A percentile compares a stretch with the other conserved stretches of the same genome.
Conservation (phyloP, 2,797 vertebrate genomes). For the Nyctalus aviator region DNA sequence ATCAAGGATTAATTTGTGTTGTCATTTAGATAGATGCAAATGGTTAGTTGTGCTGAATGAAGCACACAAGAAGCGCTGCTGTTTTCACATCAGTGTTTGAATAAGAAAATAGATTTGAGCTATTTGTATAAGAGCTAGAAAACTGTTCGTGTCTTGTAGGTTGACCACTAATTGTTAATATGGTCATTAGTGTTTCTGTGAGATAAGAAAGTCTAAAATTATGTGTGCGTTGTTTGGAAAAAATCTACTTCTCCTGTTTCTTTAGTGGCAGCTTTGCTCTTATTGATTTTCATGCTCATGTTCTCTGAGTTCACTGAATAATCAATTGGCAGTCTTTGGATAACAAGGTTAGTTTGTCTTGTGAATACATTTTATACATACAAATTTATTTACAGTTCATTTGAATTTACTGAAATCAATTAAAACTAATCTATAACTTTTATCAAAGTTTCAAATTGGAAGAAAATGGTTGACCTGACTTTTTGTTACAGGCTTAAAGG, state of each 20-base stretch:
- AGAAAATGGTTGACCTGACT: background rate
- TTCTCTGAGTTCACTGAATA: constrained; percentile 23
- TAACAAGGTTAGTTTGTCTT: constrained; percentile 45
- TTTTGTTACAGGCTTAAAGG: constrained; percentile 41
- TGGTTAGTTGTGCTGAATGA: constrained; percentile 47
- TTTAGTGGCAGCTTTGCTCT: background rate
- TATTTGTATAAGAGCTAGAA: constrained; percentile 46
- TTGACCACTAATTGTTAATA: constrained; percentile 49
- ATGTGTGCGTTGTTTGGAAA: background rate
- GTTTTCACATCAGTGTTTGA: constrained; percentile 62
- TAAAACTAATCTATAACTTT: constrained; percentile 36
- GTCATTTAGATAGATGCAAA: constrained; percentile 47
- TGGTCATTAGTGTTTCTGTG: constrained; percentile 23
- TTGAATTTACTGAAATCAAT: constrained; percentile 47
- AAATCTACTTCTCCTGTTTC: constrained; percentile 17
- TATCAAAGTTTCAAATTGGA: constrained; percentile 65
- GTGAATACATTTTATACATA: background rate
- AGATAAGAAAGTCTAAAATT: constrained; percentile 31
- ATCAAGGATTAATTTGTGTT: background rate
- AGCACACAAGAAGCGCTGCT: constrained; percentile 59
- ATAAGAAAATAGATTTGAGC: constrained; percentile 46
- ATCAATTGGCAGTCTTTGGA: background rate
- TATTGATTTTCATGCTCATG: constrained; percentile 27
- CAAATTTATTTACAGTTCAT: constrained; percentile 12
- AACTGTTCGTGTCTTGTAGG: background rate